phyloP scores from a whole-genome alignment of 2,797 vertebrate species.

The Premnoplex brunnescens region DNA sequence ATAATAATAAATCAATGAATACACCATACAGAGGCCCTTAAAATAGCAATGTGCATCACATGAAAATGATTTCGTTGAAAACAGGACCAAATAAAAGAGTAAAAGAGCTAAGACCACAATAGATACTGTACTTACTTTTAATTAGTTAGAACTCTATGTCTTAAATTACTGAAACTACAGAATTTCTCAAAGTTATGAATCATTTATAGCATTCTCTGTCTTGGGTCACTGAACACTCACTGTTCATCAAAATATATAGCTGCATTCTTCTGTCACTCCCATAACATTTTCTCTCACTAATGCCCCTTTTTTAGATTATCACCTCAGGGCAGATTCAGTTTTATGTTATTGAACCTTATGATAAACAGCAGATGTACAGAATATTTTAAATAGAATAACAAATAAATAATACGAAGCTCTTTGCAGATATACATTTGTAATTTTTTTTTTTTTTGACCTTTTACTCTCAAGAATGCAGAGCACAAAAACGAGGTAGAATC shows the following conservation, averaged over 20 bases:
- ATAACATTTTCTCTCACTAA: slow-evolving; percentile 1
- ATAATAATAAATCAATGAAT: slow-evolving; percentile 58
- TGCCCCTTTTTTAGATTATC: not conserved
- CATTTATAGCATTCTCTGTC: slow-evolving; percentile 42
- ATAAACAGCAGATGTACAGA: not conserved
- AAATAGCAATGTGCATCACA: slow-evolving; percentile 29
- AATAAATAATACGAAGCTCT: not conserved
- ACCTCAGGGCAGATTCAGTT: not conserved
- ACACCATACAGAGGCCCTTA: slow-evolving; percentile 4
- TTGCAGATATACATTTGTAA: not conserved
- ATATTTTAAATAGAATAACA: slow-evolving; percentile 12
- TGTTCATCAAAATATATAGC: slow-evolving; percentile 38
- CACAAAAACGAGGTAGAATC: slow-evolving; percentile 23
- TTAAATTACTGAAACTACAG: slow-evolving; percentile 28
- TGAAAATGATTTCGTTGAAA: slow-evolving; percentile 40
- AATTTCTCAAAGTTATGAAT: slow-evolving; percentile 35
- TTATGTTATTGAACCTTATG: not conserved
- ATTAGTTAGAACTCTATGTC: not conserved
- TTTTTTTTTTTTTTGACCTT: not conserved
- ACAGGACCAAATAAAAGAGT: slow-evolving; percentile 12
- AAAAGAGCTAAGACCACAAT: not conserved
- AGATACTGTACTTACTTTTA: slow-evolving; percentile 25
- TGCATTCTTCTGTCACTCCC: slow-evolving; percentile 27
- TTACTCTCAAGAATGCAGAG: slow-evolving; percentile 8
- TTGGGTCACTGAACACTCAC: not conserved